Evolutionary conservation across 1,140 invertebrate genomes (phyloP), one percentile per base, ranked within the genome.

Genomic region (Meteorus sp.): DNA sequence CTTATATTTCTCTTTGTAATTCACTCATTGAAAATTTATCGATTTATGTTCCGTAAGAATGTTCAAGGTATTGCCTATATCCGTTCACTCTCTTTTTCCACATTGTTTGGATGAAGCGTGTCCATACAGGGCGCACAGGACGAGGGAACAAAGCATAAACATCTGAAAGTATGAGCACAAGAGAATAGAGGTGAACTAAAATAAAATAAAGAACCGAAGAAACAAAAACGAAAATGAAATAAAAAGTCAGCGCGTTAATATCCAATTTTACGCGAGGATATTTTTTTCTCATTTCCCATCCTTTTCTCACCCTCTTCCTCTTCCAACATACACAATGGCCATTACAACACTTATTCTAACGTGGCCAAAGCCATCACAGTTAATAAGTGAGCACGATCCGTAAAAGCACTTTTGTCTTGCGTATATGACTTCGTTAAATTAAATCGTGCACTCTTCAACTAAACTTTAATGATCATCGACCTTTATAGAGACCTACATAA

Each of bases 211-310:
- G 19, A 4, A 13, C 6, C 15, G 37, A 20, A 25, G 20, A 33
- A 7, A 2, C n/a, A n/a, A n/a, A n/a, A n/a, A n/a, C n/a, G n/a
- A 19, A 23, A n/a, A 33, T 35, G 19, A 23, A 35, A 50, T 50
- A 60, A 44, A 51, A 56, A 43, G 13, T 37, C 27, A 20, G 20
- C 31, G 23, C 44, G 59, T 56, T 60, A 60, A 60, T 60, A 52
- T 61, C 59, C 54, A 61, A 61, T 61, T 61, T 61, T 29, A 61
- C 48, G 59, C 39, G 23, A 6, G 35, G 13, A n/a, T 15, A 39
- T 13, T 39, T 39, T n/a, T 15, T 15, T n/a, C 35, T 39, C 13
- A 39, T n/a, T 39, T 39, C 13, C n/a, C n/a, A 17, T 39, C 35
- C n/a, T n/a, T n/a, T n/a, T n/a, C n/a, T n/a, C n/a, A n/a, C n/a